phyloP scores from a whole-genome alignment of 2,113 vertebrate genomes.

The Ariopsis seemanni region DNA sequence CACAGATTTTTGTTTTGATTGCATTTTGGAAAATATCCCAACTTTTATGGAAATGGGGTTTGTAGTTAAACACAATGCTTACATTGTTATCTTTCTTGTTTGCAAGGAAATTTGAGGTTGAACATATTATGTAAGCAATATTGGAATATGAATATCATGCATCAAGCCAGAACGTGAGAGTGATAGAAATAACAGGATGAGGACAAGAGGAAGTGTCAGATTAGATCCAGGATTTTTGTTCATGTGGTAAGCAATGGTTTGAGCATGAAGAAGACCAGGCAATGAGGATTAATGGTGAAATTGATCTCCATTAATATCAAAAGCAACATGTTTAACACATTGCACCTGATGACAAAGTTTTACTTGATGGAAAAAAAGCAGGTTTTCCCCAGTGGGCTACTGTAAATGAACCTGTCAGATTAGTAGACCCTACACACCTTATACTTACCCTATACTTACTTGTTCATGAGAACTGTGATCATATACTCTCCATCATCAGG shows the following conservation, averaged over 20 bases:
- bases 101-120: background rate
- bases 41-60: too few relatives aligned
- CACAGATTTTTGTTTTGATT: too few relatives aligned
- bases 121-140: background rate
- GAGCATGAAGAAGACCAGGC: background rate
- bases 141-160: background rate
- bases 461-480: background rate
- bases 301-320: background rate
- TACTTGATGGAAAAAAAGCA: background rate
- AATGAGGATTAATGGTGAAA: background rate
- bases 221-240: slow-evolving; percentile 2
- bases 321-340: background rate
- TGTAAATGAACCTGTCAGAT: background rate
- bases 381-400: background rate
- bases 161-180: background rate
- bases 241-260: background rate
- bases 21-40: too few relatives aligned
- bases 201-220: background rate
- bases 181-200: background rate
- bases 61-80: background rate
- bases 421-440: background rate
- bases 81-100: background rate
- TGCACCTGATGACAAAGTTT: background rate
- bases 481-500: background rate
- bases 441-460: background rate